Base-by-base conservation (phyloP, 2,888 invertebrate species). In the Scaptomyza tumidula region DNA sequence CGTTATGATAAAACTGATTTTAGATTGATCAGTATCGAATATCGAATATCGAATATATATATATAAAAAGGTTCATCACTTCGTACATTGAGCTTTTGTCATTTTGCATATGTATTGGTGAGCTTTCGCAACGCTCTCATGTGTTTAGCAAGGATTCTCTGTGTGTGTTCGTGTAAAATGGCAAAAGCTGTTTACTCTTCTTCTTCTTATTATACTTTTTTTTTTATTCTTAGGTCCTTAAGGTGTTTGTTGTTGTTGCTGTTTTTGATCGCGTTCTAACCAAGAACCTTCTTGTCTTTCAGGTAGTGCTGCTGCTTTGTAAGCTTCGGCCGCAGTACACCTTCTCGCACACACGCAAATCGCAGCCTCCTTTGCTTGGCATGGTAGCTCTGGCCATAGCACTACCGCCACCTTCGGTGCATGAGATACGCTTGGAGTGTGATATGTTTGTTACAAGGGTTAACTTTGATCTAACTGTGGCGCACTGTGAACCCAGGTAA, bases 391-490 rank as follows among this genome's bases (percentile, higher is more conserved):
- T 99, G 86, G 99, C 98, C 78, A 98, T 99, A 82, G 99, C 98
- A 10, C 93, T 99, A 78, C 99, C 99, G 48, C 98, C 99, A 11
- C 98, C 99, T 11, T 98, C 98, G 75, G 98, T 99, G 76, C 98
- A 99, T 91, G 99, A 99, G 93, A 98, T 98, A 86, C 95, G 98
- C 83, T 94, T 99, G 85, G 98, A 98, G 92, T 95, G 97, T 58
- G 98, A 98, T 91, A 97, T 97, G 97, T 99, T 99, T 93, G 98
- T 99, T 87, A 98, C 98, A 68, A 95, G 98, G 90, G 96, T 99
- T 90, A 97, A 96, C 92, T 98, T 98, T 89, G 98, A 98, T 93
- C 98, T 99, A 93, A 95, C 97, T 93, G 96, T 99, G 94, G 97
- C 98, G 73, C 98, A 99, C 92, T 98, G 98, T 92, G 99, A 99